Evolutionary conservation across 1,140 invertebrate species (phyloP).

Genomic region (Lethrus apterus): DNA sequence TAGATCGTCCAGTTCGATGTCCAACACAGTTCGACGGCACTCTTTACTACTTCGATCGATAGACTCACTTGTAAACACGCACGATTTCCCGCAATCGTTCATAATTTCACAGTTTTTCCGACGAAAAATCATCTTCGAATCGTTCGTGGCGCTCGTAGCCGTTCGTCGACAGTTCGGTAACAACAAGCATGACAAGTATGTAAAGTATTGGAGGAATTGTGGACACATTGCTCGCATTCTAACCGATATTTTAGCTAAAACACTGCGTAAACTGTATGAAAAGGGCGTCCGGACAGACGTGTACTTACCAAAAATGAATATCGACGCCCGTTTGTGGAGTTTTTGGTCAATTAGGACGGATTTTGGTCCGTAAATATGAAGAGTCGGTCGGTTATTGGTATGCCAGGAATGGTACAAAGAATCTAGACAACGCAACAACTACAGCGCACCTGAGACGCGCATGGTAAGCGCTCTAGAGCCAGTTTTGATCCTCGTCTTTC

Average conservation of each 20-base stretch:
- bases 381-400: conserved; percentile 81
- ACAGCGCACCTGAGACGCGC: conserved; percentile 74
- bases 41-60: conserved; percentile 16
- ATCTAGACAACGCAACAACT: conserved; percentile 83
- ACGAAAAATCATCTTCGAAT: conserved; percentile 21
- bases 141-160: conserved; percentile 26
- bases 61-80: conserved; percentile 6
- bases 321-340: conserved; percentile 50
- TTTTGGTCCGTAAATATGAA: conserved; percentile 68
- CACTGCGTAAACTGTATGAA: conserved; percentile 48
- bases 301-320: conserved; percentile 60
- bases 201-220: conserved; percentile 71
- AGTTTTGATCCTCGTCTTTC: conserved; percentile 29
- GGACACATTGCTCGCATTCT: conserved; percentile 65
- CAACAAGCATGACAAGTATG: conserved; percentile 66
- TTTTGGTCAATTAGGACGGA: conserved; percentile 52
- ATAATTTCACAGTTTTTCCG: conserved; percentile 12
- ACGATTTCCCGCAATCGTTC: conserved; percentile 13
- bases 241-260: conserved; percentile 50
- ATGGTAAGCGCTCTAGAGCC: conserved; percentile 53
- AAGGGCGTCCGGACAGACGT: conserved; percentile 44
- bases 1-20: conserved; percentile 13
- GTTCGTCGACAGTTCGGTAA: conserved; percentile 34
- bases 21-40: conserved; percentile 10
- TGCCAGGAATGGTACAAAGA: conserved; percentile 92